Evolutionary conservation across 2,888 invertebrate genomes (phyloP), one percentile per base, ranked within the genome.

Genomic region (Girardia tigrina): DNA sequence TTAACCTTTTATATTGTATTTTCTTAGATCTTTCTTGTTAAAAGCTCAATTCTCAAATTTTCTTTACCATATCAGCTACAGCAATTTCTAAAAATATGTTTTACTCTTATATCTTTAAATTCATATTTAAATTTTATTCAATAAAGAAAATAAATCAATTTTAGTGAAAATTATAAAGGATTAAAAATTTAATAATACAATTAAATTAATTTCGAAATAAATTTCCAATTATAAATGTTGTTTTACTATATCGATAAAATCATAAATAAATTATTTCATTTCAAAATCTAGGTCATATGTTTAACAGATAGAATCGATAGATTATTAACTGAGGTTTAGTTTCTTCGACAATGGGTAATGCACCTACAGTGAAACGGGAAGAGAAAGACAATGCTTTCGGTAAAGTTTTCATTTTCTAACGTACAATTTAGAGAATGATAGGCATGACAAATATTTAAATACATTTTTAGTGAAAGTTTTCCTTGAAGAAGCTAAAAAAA

Each of bases 401-500:
- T 56, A 56, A 56, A 8, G n/a, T n/a, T n/a, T n/a, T n/a, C n/a
- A n/a, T n/a, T n/a, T n/a, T n/a, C 8, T 36, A 36, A 12, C 16
- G 16, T 36, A 36, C 8, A 36, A 16, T 12, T 36, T 36, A 36
- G 16, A 8, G 8, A 12, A 12, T 36, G 16, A 36, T 36, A 36
- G 16, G 16, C 16, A 12, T 12, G 16, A 8, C 16, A 16, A 70
- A 14, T 23, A 12, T 70, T 36, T 69, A 23, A 69, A 16, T n/a
- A 26, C 12, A 73, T 74, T 83, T 85, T 56, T 83, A 87, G 94
- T 95, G 86, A 94, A 94, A 87, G 93, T 94, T 86, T 95, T 94
- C 87, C 89, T 95, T 83, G 94, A 94, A 83, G 92, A 94, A 87
- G 94, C 94, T 80, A 94, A 93, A 86, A 92, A 93, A 85, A 94